A percentile compares a stretch with the other conserved stretches of the same genome.
phyloP scores from a whole-genome alignment of 2,113 vertebrate species.

The Gymnogyps californianus region DNA sequence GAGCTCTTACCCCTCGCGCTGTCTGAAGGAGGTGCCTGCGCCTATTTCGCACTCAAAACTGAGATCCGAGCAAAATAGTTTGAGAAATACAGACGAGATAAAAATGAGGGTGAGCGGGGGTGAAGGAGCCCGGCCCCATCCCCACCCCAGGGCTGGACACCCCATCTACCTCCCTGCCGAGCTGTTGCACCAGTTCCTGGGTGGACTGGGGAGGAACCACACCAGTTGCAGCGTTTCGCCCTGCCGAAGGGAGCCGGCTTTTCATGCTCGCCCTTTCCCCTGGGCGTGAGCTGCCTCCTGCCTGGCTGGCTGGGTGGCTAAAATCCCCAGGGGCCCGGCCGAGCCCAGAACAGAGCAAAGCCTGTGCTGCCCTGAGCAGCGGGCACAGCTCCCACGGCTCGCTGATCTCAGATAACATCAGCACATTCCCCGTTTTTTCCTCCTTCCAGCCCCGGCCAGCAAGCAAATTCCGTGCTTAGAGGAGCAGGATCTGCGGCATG shows the following conservation, averaged over 20 bases:
- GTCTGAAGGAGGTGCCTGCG: neutral
- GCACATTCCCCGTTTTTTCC: neutral
- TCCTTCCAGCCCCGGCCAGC: neutral
- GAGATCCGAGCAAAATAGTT: fast-evolving
- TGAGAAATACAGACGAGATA: fast-evolving
- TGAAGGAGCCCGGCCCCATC: neutral
- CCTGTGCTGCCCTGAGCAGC: neutral
- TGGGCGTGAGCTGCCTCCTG: neutral
- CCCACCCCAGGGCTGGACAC: neutral
- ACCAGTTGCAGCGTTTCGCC: neutral
- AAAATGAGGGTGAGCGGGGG: neutral
- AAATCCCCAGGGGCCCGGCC: fast-evolving
- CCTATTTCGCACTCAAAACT: fast-evolving
- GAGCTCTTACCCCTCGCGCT: neutral
- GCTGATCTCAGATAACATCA: neutral
- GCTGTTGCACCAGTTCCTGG: neutral
- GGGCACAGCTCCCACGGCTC: neutral
- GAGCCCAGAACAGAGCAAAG: neutral
- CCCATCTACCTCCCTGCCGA: neutral
- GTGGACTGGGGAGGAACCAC: neutral
- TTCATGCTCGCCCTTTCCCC: fast-evolving
- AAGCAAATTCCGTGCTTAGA: fast-evolving
- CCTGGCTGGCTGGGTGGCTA: neutral
- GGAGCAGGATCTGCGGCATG: neutral
- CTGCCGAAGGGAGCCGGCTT: fast-evolving